Percentiles rank a stretch among this genome's conserved stretches.
Conservation (phyloP, 2,888 invertebrate genomes). For the Drosophila basisetae region DNA sequence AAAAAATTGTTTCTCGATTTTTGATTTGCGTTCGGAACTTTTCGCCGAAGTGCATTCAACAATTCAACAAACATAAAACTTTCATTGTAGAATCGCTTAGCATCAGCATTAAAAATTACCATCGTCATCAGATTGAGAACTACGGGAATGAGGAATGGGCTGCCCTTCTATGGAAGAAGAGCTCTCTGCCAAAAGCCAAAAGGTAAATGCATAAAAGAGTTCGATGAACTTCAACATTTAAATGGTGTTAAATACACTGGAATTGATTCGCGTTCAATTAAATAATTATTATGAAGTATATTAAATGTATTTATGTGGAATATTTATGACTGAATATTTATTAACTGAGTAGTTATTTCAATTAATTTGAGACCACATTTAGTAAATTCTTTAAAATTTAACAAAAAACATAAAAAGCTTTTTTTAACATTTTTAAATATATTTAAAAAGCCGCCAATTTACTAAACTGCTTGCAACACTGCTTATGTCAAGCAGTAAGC, state of each 20-base stretch:
- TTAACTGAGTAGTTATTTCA: no score
- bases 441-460: constrained; percentile 3
- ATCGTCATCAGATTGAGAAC: constrained; percentile 58
- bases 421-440: neutral
- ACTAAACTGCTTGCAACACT: neutral
- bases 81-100: constrained; percentile 64
- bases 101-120: constrained; percentile 61
- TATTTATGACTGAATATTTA: no score
- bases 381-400: neutral
- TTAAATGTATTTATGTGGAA: neutral
- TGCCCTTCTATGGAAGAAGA: constrained; percentile 67
- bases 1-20: constrained; percentile 43
- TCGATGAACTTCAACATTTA: constrained; percentile 54
- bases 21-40: constrained; percentile 33
- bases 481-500: fast-evolving
- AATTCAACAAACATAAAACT: constrained; percentile 31
- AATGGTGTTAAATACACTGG: constrained; percentile 61
- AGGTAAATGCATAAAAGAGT: constrained; percentile 42
- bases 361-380: neutral
- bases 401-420: neutral
- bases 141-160: constrained; percentile 38
- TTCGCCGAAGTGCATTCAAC: constrained; percentile 61
- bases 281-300: neutral
- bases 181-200: constrained; percentile 1
- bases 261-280: neutral